These are phyloP conservation scores for Eremobia ochroleuca DNA, from an alignment of 2,888 invertebrate species.

Conservation along the genomic window DNA sequence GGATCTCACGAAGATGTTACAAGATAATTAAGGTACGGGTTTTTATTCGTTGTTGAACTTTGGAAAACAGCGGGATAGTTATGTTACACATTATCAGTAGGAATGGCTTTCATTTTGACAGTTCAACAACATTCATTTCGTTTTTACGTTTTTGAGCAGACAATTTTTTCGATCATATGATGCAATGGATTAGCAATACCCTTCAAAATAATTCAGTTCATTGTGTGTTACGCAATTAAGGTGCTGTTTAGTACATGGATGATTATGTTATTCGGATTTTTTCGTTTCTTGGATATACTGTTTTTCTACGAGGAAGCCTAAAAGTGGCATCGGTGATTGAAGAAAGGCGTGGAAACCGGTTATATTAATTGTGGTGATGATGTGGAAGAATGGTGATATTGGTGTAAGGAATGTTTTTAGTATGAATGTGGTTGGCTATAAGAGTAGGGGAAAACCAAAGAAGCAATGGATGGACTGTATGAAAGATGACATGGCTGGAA, in stretches of 20 bases:
- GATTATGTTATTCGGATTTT: neutral
- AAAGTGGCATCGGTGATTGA: neutral
- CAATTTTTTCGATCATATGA: neutral
- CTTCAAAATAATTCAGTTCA: neutral
- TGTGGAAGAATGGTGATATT: too few relatives aligned
- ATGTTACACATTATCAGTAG: neutral
- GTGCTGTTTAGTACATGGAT: neutral
- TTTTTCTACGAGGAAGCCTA: neutral
- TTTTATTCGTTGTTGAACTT: slow-evolving; percentile 1
- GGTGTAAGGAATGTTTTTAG: neutral
- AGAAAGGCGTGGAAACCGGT: neutral
- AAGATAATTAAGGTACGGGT: neutral
- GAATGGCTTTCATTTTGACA: neutral
- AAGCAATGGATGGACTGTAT: neutral
- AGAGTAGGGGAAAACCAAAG: neutral
- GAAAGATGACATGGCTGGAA: neutral
- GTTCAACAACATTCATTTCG: too few relatives aligned
- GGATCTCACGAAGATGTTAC: neutral
- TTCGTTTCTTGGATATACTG: neutral
- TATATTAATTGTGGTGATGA: neutral
- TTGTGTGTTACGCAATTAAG: too few relatives aligned
- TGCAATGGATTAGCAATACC: neutral
- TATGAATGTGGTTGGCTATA: neutral
- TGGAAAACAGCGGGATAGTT: neutral
- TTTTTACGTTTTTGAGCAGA: neutral